A percentile compares a stretch with the other conserved stretches of the same genome.
Conservation (phyloP, 2,113 vertebrate species). For the Pholis gunnellus region DNA sequence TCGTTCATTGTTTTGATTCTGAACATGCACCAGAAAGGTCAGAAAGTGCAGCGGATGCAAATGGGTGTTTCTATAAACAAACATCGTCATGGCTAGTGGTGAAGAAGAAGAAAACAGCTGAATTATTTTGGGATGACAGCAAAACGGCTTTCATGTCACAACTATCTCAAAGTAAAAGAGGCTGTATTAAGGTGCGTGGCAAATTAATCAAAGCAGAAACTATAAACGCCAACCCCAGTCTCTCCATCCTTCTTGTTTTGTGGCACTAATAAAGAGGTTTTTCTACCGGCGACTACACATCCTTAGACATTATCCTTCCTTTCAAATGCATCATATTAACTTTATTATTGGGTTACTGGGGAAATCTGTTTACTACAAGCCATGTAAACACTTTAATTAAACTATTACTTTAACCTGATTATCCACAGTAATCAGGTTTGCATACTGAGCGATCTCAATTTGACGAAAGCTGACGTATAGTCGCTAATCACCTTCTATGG, state of each 20-base stretch:
- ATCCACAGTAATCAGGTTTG: slow-evolving; percentile 41
- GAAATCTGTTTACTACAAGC: slow-evolving; percentile 45
- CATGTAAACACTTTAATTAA: slow-evolving; percentile 62
- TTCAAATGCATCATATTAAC: slow-evolving; percentile 45
- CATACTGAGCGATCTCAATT: slow-evolving; percentile 1
- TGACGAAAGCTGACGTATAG: slow-evolving; percentile 17
- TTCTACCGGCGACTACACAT: background rate
- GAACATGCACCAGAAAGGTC: slow-evolving; percentile 28
- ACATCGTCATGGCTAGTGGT: background rate
- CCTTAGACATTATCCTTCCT: slow-evolving; percentile 19
- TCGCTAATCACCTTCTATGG: slow-evolving; percentile 14
- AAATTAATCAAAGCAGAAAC: slow-evolving; percentile 7
- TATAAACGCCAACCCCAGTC: background rate
- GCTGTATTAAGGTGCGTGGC: background rate
- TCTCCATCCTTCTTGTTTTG: background rate
- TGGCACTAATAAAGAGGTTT: slow-evolving; percentile 13
- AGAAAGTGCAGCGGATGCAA: slow-evolving; percentile 39
- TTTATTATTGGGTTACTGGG: slow-evolving; percentile 42
- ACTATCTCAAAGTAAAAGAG: background rate
- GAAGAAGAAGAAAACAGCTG: background rate
- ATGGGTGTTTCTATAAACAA: slow-evolving; percentile 31
- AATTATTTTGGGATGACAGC: slow-evolving; percentile 10
- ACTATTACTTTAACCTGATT: slow-evolving; percentile 60
- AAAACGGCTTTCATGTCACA: slow-evolving; percentile 7
- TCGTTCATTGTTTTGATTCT: slow-evolving; percentile 18